Evolutionary conservation across 1,140 invertebrate species (phyloP).

Genomic region (Drosophila bocqueti): DNA sequence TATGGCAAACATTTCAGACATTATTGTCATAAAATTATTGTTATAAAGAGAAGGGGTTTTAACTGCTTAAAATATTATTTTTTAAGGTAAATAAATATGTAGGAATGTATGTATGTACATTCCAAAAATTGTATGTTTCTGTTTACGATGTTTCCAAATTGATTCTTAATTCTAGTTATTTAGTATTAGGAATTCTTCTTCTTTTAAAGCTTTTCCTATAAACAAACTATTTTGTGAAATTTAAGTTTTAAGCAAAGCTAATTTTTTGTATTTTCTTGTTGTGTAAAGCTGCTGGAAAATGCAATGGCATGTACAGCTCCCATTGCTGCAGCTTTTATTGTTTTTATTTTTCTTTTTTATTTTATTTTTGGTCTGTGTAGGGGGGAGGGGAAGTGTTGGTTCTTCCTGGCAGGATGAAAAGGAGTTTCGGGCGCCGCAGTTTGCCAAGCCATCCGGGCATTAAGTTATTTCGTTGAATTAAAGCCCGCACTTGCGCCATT

Average conservation of each 20-base stretch:
- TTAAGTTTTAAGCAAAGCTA: background rate
- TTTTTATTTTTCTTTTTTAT: slow-evolving; percentile 14
- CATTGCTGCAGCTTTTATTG: slow-evolving; percentile 34
- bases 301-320: slow-evolving; percentile 48
- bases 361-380: slow-evolving; percentile 5
- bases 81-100: background rate
- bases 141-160: background rate
- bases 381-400: background rate
- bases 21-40: background rate
- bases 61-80: background rate
- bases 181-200: no score
- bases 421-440: slow-evolving; percentile 30
- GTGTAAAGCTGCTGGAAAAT: slow-evolving; percentile 23
- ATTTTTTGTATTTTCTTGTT: background rate
- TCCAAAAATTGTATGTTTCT: no score
- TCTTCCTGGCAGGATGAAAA: background rate
- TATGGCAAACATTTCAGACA: background rate
- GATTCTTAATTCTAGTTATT: background rate
- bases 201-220: background rate
- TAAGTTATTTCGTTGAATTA: slow-evolving; percentile 79
- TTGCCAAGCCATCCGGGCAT: slow-evolving; percentile 68
- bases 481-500: slow-evolving; percentile 71
- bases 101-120: no score
- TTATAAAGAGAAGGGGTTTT: background rate
- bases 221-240: background rate